Percentiles rank a stretch among this genome's conserved stretches.
Evolutionary conservation across 1,140 invertebrate genomes (phyloP).

Genomic region (Drosophila lini): DNA sequence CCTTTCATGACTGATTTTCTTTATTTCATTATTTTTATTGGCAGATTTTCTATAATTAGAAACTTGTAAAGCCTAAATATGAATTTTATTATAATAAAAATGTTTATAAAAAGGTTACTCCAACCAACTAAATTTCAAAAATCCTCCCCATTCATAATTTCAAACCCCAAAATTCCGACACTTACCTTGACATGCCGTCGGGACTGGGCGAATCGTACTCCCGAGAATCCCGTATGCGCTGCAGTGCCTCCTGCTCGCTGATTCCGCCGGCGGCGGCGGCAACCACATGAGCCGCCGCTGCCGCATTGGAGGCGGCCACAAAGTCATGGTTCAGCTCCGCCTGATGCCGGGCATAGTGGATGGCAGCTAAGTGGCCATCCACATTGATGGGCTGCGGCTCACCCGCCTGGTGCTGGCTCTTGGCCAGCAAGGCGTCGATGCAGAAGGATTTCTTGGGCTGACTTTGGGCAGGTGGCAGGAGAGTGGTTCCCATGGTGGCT

Average conservation of each 20-base stretch:
- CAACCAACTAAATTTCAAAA: neutral
- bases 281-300: slow-evolving; percentile 60
- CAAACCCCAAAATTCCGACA: neutral
- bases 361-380: slow-evolving; percentile 68
- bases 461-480: slow-evolving; percentile 56
- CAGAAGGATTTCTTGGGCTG: slow-evolving; percentile 87
- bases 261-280: slow-evolving; percentile 65
- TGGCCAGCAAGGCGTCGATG: slow-evolving; percentile 88
- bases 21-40: neutral
- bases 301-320: slow-evolving; percentile 72
- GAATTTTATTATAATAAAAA: neutral
- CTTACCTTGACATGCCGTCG: slow-evolving; percentile 84
- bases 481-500: slow-evolving; percentile 39
- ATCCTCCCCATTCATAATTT: neutral
- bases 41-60: neutral
- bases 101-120: rapidly evolving
- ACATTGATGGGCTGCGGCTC: slow-evolving; percentile 47
- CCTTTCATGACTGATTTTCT: neutral
- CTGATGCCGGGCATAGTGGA: slow-evolving; percentile 77
- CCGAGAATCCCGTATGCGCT: slow-evolving; percentile 77
- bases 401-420: slow-evolving; percentile 63
- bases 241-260: slow-evolving; percentile 79
- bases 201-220: slow-evolving; percentile 83
- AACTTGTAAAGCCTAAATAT: neutral
- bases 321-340: slow-evolving; percentile 70